Base-by-base conservation (phyloP, 2,113 vertebrate species). In the Carlito syrichta region DNA sequence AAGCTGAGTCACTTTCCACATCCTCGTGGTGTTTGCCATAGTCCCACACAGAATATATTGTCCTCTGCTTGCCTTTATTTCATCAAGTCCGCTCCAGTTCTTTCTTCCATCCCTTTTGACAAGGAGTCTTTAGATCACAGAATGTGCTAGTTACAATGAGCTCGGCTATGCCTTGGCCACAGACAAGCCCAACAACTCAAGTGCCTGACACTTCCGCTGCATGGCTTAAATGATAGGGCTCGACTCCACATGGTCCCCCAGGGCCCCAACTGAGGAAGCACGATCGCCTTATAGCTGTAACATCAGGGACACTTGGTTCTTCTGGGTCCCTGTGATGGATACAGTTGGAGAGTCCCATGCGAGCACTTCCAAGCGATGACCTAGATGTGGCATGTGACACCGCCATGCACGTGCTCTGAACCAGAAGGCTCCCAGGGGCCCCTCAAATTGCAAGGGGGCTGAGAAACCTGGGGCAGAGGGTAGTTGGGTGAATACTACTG, bases 21-120 rank as follows among this genome's bases (percentile, higher is more conserved):
- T 20, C 16, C 3, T 69, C 38, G 1, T 10, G 25, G n/a, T 4
- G 11, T 60, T 50, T 8, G 35, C 52, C 5, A 1, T 2, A 2
- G 16, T 56, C 19, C 19, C 23, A 0, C 38, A 11, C 58, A 45
- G 8, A 11, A 19, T 6, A 4, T 52, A 1, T 5, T 25, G 6
- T 32, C 20, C 14, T 11, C 10, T 10, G 16, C 10, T 38, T 30
- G 2, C 23, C 50, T 60, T 54, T 23, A n/a, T 7, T 52, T 38
- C 56, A 52, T 19, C 0, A 11, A 14, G 32, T 27, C 25, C 13
- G 0, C 3, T 10, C 25, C 5, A 5, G 14, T 11, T 85, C 50
- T 69, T 71, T 86, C 13, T 11, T 63, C 30, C 35, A 10, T 13
- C n/a, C 14, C 52, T 40, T 56, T 50, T 8, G n/a, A 10, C 68